A percentile compares a stretch with the other conserved stretches of the same genome.
These are phyloP conservation scores for Labeo rohita DNA, from an alignment of 2,113 vertebrate genomes.

Conservation along the genomic window DNA sequence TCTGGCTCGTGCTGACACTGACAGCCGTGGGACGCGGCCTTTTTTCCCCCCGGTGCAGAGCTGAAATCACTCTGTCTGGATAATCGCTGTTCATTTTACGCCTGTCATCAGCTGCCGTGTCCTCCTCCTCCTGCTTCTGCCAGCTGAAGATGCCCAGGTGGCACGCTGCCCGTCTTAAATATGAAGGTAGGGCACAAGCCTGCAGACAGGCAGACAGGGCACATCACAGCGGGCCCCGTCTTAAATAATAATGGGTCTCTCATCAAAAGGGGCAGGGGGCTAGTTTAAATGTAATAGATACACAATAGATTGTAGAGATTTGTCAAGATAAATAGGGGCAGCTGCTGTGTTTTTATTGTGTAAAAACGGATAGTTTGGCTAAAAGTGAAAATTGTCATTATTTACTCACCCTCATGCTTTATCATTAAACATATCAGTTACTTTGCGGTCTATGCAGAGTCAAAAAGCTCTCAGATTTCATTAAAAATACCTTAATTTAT, in stretches of 20 bases:
- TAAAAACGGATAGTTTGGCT: background rate
- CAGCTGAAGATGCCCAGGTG: constrained; percentile 59
- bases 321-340: background rate
- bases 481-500: too few species aligned
- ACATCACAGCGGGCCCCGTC: background rate
- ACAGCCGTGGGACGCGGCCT: background rate
- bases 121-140: background rate
- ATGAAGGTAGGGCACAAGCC: constrained; percentile 44
- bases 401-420: background rate
- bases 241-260: background rate
- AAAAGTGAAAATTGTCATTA: background rate
- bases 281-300: background rate
- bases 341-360: background rate
- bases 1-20: constrained; percentile 10
- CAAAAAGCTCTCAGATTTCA: too few species aligned
- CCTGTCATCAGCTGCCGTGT: background rate
- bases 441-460: too few species aligned
- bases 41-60: background rate
- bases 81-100: constrained; percentile 29
- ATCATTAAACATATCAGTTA: too few species aligned
- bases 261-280: background rate
- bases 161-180: constrained; percentile 47
- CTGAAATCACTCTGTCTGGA: constrained; percentile 9
- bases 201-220: constrained; percentile 38
- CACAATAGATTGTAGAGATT: background rate